phyloP scores from a whole-genome alignment of 2,888 invertebrate species.

The Epinotia nisella region DNA sequence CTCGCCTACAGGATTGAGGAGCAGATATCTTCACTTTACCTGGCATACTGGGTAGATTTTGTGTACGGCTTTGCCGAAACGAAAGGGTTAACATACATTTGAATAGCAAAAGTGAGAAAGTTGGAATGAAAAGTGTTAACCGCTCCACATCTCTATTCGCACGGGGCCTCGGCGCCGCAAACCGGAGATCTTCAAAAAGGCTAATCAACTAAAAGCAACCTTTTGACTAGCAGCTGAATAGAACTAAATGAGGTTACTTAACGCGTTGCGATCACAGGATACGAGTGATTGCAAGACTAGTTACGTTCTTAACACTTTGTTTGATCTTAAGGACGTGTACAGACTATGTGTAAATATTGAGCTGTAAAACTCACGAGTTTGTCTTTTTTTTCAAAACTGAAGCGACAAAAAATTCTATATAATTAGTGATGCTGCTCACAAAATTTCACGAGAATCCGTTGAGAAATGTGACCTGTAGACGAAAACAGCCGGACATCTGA shows the following conservation, averaged over 20 bases:
- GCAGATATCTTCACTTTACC: too few relatives aligned
- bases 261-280: not conserved
- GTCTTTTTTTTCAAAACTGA: too few relatives aligned
- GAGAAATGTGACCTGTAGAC: too few relatives aligned
- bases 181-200: slow-evolving; percentile 51
- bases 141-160: not conserved
- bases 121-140: not conserved
- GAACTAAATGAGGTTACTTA: slow-evolving; percentile 53
- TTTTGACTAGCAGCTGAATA: slow-evolving; percentile 55
- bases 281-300: not conserved
- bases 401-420: too few relatives aligned
- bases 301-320: slow-evolving; percentile 3
- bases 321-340: not conserved
- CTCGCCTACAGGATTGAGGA: too few relatives aligned
- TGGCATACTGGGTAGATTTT: too few relatives aligned
- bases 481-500: too few relatives aligned
- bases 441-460: too few relatives aligned
- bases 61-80: too few relatives aligned
- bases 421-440: too few relatives aligned
- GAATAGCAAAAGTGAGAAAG: not conserved
- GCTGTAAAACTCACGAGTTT: too few relatives aligned
- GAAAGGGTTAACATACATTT: not conserved
- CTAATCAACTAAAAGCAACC: slow-evolving; percentile 64
- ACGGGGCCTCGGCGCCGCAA: not conserved
- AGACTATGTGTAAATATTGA: not conserved